phyloP scores from a whole-genome alignment of 1,140 invertebrate genomes.

The Heliconius congener region DNA sequence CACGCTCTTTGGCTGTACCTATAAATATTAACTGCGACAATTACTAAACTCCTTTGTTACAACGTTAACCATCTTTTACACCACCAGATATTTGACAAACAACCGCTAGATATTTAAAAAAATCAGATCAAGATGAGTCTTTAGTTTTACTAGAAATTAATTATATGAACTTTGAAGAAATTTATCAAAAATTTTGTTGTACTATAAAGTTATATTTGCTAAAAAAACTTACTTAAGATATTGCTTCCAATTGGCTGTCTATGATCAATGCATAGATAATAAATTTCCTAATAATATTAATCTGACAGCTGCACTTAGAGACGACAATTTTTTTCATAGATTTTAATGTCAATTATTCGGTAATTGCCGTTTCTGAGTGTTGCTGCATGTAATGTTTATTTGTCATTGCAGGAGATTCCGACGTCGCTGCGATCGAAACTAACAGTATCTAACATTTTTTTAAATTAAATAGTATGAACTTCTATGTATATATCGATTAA shows the following conservation, averaged over 20 bases:
- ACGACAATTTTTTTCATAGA: background rate
- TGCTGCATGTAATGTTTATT: background rate
- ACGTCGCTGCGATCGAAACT: constrained; percentile 19
- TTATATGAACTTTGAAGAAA: background rate
- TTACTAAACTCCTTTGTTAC: no score
- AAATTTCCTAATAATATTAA: constrained; percentile 5
- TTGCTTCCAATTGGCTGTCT: constrained; percentile 28
- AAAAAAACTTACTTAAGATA: constrained; percentile 1
- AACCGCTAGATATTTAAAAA: background rate
- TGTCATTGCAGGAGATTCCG: constrained; percentile 13
- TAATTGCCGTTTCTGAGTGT: background rate
- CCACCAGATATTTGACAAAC: background rate
- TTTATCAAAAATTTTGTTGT: background rate
- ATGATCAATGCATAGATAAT: constrained; percentile 15
- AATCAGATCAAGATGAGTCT: background rate
- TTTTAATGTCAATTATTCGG: background rate
- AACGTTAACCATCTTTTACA: background rate
- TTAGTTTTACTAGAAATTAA: background rate
- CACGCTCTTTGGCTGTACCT: background rate
- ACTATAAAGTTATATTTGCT: background rate
- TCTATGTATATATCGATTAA: background rate
- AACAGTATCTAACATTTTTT: background rate
- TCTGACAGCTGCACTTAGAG: background rate
- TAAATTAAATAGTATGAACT: background rate
- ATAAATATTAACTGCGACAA: background rate